Evolutionary conservation across 2,113 vertebrate species (phyloP).

Genomic region (Tragelaphus scriptus): DNA sequence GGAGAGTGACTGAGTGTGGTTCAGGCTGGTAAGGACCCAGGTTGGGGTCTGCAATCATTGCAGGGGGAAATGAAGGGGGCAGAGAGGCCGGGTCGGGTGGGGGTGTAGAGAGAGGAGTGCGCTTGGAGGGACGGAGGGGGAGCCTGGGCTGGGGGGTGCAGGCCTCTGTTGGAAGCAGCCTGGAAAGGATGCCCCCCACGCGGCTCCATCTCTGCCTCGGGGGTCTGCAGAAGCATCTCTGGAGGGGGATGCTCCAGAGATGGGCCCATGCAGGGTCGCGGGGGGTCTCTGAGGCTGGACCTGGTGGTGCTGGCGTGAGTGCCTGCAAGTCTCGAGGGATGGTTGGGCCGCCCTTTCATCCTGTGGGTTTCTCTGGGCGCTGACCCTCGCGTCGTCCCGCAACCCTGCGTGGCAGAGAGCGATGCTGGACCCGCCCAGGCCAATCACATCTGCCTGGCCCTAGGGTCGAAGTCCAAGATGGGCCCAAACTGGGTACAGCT

Average conservation of each 20-base stretch:
- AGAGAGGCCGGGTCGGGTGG: background rate
- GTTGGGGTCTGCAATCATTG: background rate
- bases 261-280: background rate
- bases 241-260: too few relatives aligned
- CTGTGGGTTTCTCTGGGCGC: background rate
- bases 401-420: background rate
- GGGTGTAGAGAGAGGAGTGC: background rate
- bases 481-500: rapidly evolving
- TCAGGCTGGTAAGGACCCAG: background rate
- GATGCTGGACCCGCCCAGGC: background rate
- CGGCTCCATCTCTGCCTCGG: too few relatives aligned
- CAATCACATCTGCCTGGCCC: background rate
- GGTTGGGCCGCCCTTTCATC: background rate
- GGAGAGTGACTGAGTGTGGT: background rate
- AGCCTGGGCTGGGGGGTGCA: rapidly evolving
- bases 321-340: background rate
- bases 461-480: background rate
- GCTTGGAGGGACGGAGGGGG: background rate
- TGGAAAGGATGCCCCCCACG: background rate
- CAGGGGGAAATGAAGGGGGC: background rate
- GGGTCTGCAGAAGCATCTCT: background rate
- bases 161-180: background rate
- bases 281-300: background rate
- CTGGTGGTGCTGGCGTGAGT: background rate
- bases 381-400: background rate